phyloP scores from a whole-genome alignment of 1,140 invertebrate genomes.

The Bombus confusus region DNA sequence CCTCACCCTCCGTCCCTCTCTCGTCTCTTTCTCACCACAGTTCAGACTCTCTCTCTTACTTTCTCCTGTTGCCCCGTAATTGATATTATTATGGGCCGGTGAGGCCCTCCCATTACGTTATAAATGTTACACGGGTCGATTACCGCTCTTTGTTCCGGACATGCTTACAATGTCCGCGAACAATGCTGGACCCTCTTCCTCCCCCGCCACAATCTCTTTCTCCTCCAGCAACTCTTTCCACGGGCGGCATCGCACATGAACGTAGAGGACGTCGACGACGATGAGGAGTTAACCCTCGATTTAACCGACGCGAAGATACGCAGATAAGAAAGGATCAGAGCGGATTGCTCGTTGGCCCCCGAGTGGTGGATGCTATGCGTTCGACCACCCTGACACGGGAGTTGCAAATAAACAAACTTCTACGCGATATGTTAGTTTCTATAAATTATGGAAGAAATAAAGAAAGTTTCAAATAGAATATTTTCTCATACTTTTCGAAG shows the following conservation, averaged over 20 bases:
- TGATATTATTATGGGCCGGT: constrained; percentile 75
- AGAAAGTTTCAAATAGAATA: background rate
- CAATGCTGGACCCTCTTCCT: constrained; percentile 66
- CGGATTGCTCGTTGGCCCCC: constrained; percentile 6
- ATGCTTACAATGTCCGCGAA: constrained; percentile 71
- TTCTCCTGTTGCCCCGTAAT: constrained; percentile 65
- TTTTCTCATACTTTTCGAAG: background rate
- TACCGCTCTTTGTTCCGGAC: constrained; percentile 72
- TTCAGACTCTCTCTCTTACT: constrained; percentile 31
- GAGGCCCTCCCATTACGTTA: constrained; percentile 75
- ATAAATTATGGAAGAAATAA: background rate
- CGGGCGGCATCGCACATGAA: constrained; percentile 44
- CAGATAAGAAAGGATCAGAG: constrained; percentile 47
- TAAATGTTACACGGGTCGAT: constrained; percentile 77
- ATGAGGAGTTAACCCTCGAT: constrained; percentile 59
- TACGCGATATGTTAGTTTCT: background rate
- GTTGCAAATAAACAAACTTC: background rate
- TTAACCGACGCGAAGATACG: constrained; percentile 61
- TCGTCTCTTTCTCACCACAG: constrained; percentile 29
- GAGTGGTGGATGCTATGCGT: background rate
- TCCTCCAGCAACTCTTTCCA: constrained; percentile 25
- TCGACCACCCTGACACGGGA: constrained; percentile 1
- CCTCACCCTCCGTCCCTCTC: constrained; percentile 14
- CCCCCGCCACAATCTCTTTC: constrained; percentile 46
- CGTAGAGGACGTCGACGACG: constrained; percentile 42